These are phyloP conservation scores for Drosophila niveifrons DNA, from an alignment of 2,888 invertebrate genomes.

Conservation along the genomic window DNA sequence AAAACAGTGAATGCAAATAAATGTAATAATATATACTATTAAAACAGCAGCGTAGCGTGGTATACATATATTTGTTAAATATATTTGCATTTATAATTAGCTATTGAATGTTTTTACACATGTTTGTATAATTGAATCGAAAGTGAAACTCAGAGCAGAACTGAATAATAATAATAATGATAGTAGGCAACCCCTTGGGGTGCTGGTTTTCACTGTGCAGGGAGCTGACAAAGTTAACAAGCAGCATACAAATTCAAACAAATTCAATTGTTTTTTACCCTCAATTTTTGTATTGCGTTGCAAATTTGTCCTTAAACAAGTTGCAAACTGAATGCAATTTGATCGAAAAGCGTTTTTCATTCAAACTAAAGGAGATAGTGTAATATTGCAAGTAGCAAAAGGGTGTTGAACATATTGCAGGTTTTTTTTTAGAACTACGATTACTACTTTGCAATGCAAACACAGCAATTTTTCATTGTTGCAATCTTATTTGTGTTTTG, in stretches of 20 bases:
- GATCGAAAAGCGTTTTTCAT: slow-evolving; percentile 1
- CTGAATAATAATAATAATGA: not conserved
- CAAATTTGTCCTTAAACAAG: not conserved
- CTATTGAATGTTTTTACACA: not conserved
- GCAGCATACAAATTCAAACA: slow-evolving; percentile 1
- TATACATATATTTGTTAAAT: not conserved
- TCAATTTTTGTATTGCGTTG: not conserved
- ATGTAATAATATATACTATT: not conserved
- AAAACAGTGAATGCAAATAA: not conserved
- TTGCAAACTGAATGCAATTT: not conserved
- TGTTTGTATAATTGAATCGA: slow-evolving; percentile 3
- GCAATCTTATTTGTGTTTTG: slow-evolving; percentile 42
- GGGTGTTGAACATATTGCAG: slow-evolving; percentile 1
- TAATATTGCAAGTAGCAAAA: not conserved
- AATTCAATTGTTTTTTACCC: not conserved
- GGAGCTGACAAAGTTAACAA: not conserved
- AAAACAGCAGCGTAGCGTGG: not conserved
- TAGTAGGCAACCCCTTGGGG: not conserved
- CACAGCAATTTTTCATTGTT: slow-evolving; percentile 37
- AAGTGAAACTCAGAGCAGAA: not conserved
- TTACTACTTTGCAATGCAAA: slow-evolving; percentile 29
- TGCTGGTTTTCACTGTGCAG: not conserved
- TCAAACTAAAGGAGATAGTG: not conserved
- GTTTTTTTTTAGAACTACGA: not conserved
- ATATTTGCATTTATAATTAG: slow-evolving; percentile 1